These are phyloP conservation scores for Dromococcyx pavoninus DNA, from an alignment of 2,797 vertebrate species.

Conservation along the genomic window DNA sequence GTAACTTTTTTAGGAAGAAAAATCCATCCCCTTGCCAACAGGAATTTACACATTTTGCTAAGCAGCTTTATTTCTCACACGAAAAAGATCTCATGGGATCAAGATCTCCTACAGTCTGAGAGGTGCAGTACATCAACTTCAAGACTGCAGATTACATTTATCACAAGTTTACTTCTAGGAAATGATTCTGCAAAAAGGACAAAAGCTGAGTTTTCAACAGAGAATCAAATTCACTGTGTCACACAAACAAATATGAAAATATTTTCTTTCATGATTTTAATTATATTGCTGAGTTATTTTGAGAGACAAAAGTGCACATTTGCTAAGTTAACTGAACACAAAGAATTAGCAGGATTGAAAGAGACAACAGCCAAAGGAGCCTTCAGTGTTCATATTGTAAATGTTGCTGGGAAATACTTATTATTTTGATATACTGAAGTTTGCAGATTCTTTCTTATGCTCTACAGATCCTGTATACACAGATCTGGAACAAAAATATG, in stretches of 20 bases:
- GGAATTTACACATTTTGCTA: background rate
- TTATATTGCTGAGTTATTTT: background rate
- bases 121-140: background rate
- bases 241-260: background rate
- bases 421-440: slow-evolving; percentile 28
- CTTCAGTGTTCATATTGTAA: background rate
- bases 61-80: background rate
- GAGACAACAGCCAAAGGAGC: background rate
- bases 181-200: background rate
- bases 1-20: background rate
- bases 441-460: slow-evolving; percentile 17
- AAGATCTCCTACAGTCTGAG: background rate
- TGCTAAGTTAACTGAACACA: background rate
- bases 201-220: background rate
- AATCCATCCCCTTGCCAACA: background rate
- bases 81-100: background rate
- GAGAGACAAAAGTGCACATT: background rate
- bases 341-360: background rate
- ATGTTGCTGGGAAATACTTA: background rate
- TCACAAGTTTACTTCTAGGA: background rate
- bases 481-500: slow-evolving; percentile 53
- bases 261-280: background rate
- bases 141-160: background rate
- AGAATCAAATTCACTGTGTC: background rate
- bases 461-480: slow-evolving; percentile 16